Base-by-base conservation (phyloP, 2,113 vertebrate genomes). In the Hypanus sabinus region DNA sequence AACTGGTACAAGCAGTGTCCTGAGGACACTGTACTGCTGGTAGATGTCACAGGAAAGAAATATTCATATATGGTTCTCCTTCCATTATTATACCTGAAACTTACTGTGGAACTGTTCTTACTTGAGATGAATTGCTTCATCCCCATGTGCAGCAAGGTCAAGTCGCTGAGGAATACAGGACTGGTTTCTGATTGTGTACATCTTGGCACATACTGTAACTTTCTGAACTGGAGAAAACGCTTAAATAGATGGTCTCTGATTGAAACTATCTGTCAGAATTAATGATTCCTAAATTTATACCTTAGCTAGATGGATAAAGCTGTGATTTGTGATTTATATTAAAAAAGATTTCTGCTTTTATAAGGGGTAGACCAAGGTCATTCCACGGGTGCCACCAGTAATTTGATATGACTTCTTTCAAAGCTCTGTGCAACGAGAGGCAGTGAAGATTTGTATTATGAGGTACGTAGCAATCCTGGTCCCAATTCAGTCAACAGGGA, bases 171-270 rank as follows among this genome's bases (percentile, higher is more conserved):
- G 62, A 85, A 46, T 73, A 38, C 33, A 75, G 73, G 70, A 73
- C 71, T 75, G 91, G 73, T 93, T 73, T 93, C 65, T 90, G 60
- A 90, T 90, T 75, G 91, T 75, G 70, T 93, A 55, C 55, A 38
- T 38, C 68, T 24, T 27, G 24, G 91, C 68, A 93, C 22, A 14
- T 93, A 46, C 46, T 46, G 46, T 46, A 73, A 73, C 20, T 12
- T 38, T 73, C 36, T 71, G 33, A 22, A 36, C 36, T 55, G 91
- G 70, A 73, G 71, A 36, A 93, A 93, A 20, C 5, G 5, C 38
- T 75, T 24, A 75, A 46, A 46, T 73, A 10, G 73, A 93, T 71
- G 3, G 36, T 73, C 36, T 24, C 36, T 93, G 70, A 93, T 75
- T 93, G 38, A 73, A 93, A 55, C 91, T 68, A 62, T 68, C 87